Evolutionary conservation across 2,113 vertebrate species (phyloP).

Genomic region (Siniperca knerii): DNA sequence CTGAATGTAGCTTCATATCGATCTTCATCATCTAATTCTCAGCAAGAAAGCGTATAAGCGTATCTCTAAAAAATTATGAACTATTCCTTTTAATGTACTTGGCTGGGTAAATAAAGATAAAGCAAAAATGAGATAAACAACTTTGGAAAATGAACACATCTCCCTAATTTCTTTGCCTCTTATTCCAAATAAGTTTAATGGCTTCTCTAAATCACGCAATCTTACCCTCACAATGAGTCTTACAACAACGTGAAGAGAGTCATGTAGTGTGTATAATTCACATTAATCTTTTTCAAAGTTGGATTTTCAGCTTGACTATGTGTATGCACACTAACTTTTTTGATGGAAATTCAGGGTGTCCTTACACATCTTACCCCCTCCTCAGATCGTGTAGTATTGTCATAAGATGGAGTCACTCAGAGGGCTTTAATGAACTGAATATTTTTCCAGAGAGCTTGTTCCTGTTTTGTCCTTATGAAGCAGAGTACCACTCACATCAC

Average conservation of each 20-base stretch:
- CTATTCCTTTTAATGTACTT: neutral
- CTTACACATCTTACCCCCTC: conserved; percentile 38
- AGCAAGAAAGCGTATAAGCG: neutral
- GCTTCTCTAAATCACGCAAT: conserved; percentile 32
- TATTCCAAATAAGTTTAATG: neutral
- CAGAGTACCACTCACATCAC: conserved; percentile 40
- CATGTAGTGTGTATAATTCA: conserved; percentile 60
- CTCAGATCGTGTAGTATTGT: conserved; percentile 22
- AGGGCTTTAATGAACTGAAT: conserved; percentile 52
- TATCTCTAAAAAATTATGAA: neutral
- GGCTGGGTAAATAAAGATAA: neutral
- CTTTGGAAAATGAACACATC: neutral
- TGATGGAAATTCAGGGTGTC: conserved; percentile 35
- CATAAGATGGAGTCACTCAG: conserved; percentile 41
- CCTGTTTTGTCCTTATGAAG: conserved; percentile 40
- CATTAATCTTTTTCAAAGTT: conserved; percentile 58
- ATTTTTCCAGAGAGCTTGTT: conserved; percentile 55
- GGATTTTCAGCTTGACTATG: conserved; percentile 55
- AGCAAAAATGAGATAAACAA: neutral
- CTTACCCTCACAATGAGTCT: conserved; percentile 30
- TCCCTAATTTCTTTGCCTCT: neutral
- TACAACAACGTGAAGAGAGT: conserved; percentile 12
- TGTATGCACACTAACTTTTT: conserved; percentile 35
- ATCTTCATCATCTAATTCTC: neutral
- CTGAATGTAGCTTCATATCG: neutral